These are phyloP conservation scores for Drosophila buzzatii DNA, from an alignment of 2,888 invertebrate genomes.

Conservation along the genomic window DNA sequence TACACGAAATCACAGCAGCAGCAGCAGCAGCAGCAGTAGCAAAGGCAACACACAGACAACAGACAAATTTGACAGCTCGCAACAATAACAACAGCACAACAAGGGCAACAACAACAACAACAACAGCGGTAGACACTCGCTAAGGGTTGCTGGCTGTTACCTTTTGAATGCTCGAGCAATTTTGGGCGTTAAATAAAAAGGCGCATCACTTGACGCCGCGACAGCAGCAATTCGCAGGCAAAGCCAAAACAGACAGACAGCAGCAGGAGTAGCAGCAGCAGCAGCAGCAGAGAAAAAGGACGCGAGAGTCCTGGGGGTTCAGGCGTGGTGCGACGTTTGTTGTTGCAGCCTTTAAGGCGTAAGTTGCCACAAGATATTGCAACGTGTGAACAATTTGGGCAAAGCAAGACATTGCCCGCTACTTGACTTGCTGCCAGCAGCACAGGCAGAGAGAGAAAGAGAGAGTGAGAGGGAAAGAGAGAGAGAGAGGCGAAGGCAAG, in stretches of 20 bases:
- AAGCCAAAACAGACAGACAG: not conserved
- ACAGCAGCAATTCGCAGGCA: conserved; percentile 7
- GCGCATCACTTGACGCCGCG: conserved; percentile 77
- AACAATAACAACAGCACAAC: conserved; percentile 65
- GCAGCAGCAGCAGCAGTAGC: conserved; percentile 21
- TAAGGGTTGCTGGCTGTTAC: conserved; percentile 63
- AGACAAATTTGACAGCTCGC: conserved; percentile 70
- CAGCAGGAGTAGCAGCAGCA: conserved; percentile 18
- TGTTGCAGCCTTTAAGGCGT: conserved; percentile 70
- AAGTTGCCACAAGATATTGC: conserved; percentile 66
- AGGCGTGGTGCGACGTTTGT: conserved; percentile 11
- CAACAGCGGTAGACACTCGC: conserved; percentile 25
- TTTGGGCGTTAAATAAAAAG: conserved; percentile 68
- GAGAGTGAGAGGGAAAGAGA: not conserved
- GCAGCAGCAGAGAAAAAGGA: not conserved
- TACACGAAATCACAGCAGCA: conserved; percentile 65
- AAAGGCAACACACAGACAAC: conserved; percentile 35
- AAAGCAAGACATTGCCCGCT: conserved; percentile 65
- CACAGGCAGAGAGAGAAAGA: not conserved
- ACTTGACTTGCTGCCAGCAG: conserved; percentile 57
- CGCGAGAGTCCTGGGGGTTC: not conserved
- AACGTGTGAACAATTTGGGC: conserved; percentile 75
- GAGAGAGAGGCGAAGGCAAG: conserved; percentile 21
- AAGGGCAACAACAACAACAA: conserved; percentile 44
- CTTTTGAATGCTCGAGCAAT: conserved; percentile 51